Conservation (phyloP, 2,888 invertebrate genomes). For the Phania funesta region DNA sequence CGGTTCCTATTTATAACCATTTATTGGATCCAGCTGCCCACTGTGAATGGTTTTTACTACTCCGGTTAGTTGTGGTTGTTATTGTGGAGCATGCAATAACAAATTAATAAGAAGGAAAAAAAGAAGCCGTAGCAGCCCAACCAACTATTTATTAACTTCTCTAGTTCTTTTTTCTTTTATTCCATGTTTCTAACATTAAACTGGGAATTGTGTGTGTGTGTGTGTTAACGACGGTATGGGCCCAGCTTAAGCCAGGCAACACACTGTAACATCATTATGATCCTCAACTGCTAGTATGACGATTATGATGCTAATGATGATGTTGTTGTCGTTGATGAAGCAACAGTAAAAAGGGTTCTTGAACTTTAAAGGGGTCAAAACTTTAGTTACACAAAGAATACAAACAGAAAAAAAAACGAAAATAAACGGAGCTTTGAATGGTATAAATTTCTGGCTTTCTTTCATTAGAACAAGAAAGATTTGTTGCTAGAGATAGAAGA, state of each 20-base stretch:
- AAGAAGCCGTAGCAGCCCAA: slow-evolving; percentile 31
- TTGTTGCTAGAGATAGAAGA: slow-evolving; percentile 30
- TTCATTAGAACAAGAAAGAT: slow-evolving; percentile 40
- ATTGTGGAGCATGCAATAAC: slow-evolving; percentile 6
- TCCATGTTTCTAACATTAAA: not conserved
- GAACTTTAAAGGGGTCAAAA: slow-evolving; percentile 79
- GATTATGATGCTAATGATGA: slow-evolving; percentile 8
- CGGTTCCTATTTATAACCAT: no score
- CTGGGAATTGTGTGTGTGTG: not conserved
- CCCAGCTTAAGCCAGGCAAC: slow-evolving; percentile 24
- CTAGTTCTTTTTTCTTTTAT: not conserved
- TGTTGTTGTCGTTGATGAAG: slow-evolving; percentile 45
- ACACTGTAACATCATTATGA: slow-evolving; percentile 55
- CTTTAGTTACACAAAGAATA: slow-evolving; percentile 16
- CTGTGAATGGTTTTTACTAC: not conserved
- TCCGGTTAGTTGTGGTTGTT: not conserved
- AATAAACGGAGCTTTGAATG: slow-evolving; percentile 34
- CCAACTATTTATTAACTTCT: not conserved
- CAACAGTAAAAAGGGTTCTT: slow-evolving; percentile 76
- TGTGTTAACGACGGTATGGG: not conserved
- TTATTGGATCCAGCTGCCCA: no score
- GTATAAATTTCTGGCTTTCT: slow-evolving; percentile 27
- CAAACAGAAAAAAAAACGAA: not conserved
- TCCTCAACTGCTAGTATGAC: slow-evolving; percentile 15
- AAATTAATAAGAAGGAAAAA: slow-evolving; percentile 49